phyloP scores from a whole-genome alignment of 2,113 vertebrate genomes.

The Cyanoderma ruficeps region DNA sequence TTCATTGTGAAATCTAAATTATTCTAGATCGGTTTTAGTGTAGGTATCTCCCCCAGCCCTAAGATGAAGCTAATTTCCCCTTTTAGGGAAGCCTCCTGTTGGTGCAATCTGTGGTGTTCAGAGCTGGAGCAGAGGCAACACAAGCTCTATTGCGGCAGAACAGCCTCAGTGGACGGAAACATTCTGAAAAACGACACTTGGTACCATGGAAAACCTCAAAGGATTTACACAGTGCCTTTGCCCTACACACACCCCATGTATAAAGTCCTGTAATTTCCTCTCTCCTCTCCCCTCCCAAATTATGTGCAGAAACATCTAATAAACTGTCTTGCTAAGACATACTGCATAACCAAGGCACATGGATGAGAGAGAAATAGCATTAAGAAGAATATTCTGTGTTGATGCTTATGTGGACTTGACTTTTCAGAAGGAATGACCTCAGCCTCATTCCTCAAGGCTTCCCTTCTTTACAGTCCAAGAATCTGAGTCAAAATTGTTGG shows the following conservation, averaged over 20 bases:
- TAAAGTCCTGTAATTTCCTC: neutral
- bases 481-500: conserved; percentile 50
- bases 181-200: neutral
- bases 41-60: neutral
- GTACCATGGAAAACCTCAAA: neutral
- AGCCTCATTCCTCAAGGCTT: conserved; percentile 49
- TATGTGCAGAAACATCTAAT: neutral
- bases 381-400: neutral
- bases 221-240: neutral
- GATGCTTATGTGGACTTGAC: neutral
- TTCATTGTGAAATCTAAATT: neutral
- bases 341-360: neutral
- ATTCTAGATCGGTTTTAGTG: neutral
- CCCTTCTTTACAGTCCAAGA: conserved; percentile 42
- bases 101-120: rapidly evolving
- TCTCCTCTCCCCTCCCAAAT: neutral
- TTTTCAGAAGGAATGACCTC: conserved; percentile 46
- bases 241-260: neutral
- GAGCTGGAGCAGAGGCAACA: neutral
- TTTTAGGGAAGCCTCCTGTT: neutral
- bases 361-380: neutral
- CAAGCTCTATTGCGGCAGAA: neutral
- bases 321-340: neutral
- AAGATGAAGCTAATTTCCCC: neutral
- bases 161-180: neutral